A percentile compares a stretch with the other conserved stretches of the same genome.
phyloP scores from a whole-genome alignment of 1,140 invertebrate genomes.

The Cephus cinctus region DNA sequence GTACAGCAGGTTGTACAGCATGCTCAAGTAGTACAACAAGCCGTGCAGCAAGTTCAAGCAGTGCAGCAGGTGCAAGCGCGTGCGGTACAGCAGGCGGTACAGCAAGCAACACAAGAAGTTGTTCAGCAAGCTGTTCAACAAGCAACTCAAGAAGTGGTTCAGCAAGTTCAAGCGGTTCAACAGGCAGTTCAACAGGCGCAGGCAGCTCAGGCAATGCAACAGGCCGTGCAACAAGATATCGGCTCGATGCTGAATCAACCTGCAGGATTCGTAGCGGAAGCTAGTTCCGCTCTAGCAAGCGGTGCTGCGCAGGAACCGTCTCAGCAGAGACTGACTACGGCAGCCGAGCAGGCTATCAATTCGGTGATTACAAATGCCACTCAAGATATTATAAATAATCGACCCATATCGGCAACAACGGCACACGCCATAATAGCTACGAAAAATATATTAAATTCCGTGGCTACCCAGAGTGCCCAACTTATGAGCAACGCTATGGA shows the following conservation, averaged over 20 bases:
- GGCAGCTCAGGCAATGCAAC: constrained; percentile 53
- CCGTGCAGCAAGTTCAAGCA: constrained; percentile 48
- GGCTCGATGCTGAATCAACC: constrained; percentile 50
- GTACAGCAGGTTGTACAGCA: constrained; percentile 49
- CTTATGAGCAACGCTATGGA: constrained; percentile 53
- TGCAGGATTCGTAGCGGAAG: constrained; percentile 49
- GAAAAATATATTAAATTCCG: constrained; percentile 52
- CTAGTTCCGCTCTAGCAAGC: constrained; percentile 48
- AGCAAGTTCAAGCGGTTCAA: constrained; percentile 58
- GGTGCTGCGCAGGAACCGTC: constrained; percentile 48
- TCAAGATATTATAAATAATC: constrained; percentile 52
- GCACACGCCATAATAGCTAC: constrained; percentile 53
- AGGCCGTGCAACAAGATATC: constrained; percentile 53
- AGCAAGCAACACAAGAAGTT: constrained; percentile 61
- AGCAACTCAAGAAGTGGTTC: constrained; percentile 36
- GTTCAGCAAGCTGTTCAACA: constrained; percentile 61
- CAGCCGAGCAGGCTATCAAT: constrained; percentile 51
- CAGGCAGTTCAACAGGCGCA: constrained; percentile 61
- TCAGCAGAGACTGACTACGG: constrained; percentile 49
- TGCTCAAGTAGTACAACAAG: constrained; percentile 55
- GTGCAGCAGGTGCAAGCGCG: constrained; percentile 41
- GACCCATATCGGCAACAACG: constrained; percentile 48
- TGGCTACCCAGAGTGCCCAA: constrained; percentile 52
- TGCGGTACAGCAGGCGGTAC: constrained; percentile 56
- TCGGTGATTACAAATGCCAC: constrained; percentile 51